These are phyloP conservation scores for Diplazon laetatorius DNA, from an alignment of 2,888 invertebrate species.

Conservation along the genomic window DNA sequence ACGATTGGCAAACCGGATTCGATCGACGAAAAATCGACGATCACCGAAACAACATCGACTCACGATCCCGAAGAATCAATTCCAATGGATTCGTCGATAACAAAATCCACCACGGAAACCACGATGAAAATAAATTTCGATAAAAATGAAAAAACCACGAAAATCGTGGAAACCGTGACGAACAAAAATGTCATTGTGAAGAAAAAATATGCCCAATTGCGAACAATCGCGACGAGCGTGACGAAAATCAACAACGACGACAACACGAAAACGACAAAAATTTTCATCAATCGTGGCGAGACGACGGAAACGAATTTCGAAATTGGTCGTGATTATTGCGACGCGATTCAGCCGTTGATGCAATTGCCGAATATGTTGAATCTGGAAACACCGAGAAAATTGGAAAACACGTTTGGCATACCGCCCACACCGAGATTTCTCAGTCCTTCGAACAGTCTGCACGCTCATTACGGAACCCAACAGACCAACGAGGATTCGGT, in stretches of 20 bases:
- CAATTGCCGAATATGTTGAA: constrained; percentile 69
- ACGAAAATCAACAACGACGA: constrained; percentile 60
- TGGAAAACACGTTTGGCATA: constrained; percentile 68
- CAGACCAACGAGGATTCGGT: constrained; percentile 69
- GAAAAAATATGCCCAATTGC: constrained; percentile 75
- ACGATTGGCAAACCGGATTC: background rate
- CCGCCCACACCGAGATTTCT: constrained; percentile 79
- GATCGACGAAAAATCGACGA: background rate
- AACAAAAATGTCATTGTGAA: constrained; percentile 49
- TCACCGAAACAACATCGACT: background rate
- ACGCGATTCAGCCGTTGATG: background rate
- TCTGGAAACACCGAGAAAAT: constrained; percentile 78
- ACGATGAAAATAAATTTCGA: no score
- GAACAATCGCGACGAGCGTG: constrained; percentile 74
- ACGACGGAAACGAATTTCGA: constrained; percentile 42
- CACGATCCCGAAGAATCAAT: no score
- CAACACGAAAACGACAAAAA: background rate
- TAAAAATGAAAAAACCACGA: constrained; percentile 20
- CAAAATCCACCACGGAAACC: no score
- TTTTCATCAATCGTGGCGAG: constrained; percentile 46
- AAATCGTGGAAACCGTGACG: background rate
- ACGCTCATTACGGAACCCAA: constrained; percentile 70
- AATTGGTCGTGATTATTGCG: constrained; percentile 63
- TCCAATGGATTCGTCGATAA: no score
- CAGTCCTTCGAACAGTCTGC: constrained; percentile 73